A percentile compares a stretch with the other conserved stretches of the same genome.
Conservation (phyloP, 2,113 vertebrate genomes). For the Cyphomyrus discorhynchus region DNA sequence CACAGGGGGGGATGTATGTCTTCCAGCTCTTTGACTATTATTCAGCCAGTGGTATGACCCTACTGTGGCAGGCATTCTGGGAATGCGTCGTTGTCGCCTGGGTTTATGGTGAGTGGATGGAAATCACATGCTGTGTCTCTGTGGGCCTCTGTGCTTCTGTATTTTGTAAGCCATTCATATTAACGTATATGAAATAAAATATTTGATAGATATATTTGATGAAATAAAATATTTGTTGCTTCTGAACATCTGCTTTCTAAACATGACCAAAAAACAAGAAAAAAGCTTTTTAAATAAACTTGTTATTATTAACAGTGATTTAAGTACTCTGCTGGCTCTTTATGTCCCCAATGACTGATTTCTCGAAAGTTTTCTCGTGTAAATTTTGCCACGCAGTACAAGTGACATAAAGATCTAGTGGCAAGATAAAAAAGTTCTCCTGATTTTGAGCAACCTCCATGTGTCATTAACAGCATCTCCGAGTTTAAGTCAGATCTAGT, state of each 20-base stretch:
- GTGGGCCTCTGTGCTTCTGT: background rate
- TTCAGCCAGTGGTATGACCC: constrained; percentile 74
- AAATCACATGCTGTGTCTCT: background rate
- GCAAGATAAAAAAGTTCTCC: background rate
- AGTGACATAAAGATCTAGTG: background rate
- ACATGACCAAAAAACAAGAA: background rate
- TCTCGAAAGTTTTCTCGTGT: background rate
- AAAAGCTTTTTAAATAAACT: background rate
- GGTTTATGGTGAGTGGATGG: constrained; percentile 64
- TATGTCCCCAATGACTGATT: background rate
- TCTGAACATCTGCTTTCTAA: background rate
- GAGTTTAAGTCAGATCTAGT: background rate
- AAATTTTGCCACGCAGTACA: background rate
- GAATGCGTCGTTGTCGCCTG: constrained; percentile 71
- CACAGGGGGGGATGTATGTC: constrained; percentile 72
- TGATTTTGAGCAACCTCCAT: background rate
- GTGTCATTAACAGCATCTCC: background rate
- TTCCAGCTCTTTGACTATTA: constrained; percentile 77
- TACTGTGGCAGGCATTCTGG: constrained; percentile 75
- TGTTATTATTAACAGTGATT: background rate
- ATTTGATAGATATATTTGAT: background rate
- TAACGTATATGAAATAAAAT: background rate
- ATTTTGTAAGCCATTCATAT: background rate
- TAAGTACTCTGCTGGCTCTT: background rate
- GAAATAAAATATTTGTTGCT: background rate